Percentiles rank a stretch among this genome's conserved stretches.
Evolutionary conservation across 2,888 invertebrate genomes (phyloP).

Genomic region (Zygaena filipendulae): DNA sequence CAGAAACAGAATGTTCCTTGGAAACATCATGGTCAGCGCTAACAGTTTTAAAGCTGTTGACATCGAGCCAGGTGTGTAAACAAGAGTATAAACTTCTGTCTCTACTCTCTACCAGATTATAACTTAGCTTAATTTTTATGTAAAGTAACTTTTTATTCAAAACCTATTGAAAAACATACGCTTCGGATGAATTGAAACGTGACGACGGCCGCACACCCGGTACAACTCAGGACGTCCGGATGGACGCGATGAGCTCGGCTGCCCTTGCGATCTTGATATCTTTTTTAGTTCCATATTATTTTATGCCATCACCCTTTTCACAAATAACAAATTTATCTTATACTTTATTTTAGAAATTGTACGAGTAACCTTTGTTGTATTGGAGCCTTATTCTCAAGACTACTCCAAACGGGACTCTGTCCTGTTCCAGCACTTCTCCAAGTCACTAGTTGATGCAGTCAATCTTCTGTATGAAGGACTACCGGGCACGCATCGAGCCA

Average conservation of each 20-base stretch:
- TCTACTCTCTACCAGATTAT: no score
- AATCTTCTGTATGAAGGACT: constrained; percentile 61
- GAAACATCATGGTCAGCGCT: constrained; percentile 60
- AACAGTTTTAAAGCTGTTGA: constrained; percentile 66
- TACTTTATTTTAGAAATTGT: constrained; percentile 40
- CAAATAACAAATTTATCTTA: no score
- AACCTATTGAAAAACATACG: no score
- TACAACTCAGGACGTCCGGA: constrained; percentile 24
- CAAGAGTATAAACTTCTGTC: no score
- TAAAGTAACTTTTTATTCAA: no score
- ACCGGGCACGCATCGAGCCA: constrained; percentile 70
- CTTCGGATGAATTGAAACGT: constrained; percentile 47
- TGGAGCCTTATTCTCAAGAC: constrained; percentile 68
- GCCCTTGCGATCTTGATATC: no score
- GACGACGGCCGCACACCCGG: constrained; percentile 59
- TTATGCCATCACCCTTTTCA: no score
- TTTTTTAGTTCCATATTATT: no score
- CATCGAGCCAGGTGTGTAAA: constrained; percentile 48
- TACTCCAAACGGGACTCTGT: constrained; percentile 70
- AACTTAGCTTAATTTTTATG: no score
- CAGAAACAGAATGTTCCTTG: constrained; percentile 56
- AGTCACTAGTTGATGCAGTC: constrained; percentile 67
- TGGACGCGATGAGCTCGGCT: no score
- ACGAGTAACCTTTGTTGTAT: constrained; percentile 66
- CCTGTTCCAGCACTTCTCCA: constrained; percentile 69